Evolutionary conservation across 2,113 vertebrate genomes (phyloP).

Genomic region (Xiphophorus couchianus): DNA sequence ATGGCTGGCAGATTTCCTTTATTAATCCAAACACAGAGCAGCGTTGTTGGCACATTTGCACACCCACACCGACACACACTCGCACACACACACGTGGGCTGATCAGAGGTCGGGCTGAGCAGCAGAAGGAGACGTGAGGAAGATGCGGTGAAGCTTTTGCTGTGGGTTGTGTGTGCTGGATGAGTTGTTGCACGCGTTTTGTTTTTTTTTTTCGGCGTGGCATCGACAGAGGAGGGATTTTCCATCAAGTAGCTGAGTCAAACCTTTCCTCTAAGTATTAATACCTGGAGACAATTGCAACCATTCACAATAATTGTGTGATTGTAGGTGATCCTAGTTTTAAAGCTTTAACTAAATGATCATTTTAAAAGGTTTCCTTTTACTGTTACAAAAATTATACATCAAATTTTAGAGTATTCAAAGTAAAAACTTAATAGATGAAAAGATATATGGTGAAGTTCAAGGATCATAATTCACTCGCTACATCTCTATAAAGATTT

Average conservation of each 20-base stretch:
- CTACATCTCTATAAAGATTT: not conserved
- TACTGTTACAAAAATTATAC: not conserved
- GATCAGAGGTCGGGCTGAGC: slow-evolving; percentile 76
- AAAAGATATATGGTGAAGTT: not conserved
- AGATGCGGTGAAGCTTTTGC: slow-evolving; percentile 35
- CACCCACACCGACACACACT: slow-evolving; percentile 45
- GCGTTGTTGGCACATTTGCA: slow-evolving; percentile 67
- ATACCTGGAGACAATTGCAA: not conserved
- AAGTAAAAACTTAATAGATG: not conserved
- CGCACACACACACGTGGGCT: slow-evolving; percentile 46
- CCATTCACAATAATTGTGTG: not conserved
- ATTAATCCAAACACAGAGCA: slow-evolving; percentile 77
- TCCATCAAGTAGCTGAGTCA: not conserved
- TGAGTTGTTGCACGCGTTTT: too few relatives aligned
- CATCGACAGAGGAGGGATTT: too few relatives aligned
- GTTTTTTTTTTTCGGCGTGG: too few relatives aligned
- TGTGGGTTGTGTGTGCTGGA: slow-evolving; percentile 17
- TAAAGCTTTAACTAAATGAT: too few relatives aligned
- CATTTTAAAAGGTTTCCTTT: not conserved
- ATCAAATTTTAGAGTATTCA: not conserved
- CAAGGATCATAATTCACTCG: not conserved
- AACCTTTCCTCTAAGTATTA: not conserved
- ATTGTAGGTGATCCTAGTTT: too few relatives aligned
- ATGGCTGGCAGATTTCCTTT: slow-evolving; percentile 78
- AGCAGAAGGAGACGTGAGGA: slow-evolving; percentile 59